A percentile compares a stretch with the other conserved stretches of the same genome.
phyloP scores from a whole-genome alignment of 2,888 invertebrate species.

The Dilophus febrilis region DNA sequence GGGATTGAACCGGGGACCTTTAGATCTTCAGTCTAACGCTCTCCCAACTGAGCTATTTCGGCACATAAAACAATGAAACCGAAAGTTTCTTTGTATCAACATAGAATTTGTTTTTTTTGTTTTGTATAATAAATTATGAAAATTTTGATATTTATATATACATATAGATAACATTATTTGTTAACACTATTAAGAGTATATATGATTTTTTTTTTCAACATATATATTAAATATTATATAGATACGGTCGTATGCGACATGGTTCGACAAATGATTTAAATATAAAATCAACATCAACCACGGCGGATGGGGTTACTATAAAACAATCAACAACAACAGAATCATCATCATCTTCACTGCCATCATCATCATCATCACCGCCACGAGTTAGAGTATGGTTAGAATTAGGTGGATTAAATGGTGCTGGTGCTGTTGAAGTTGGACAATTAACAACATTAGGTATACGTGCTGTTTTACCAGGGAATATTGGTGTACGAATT shows the following conservation, averaged over 20 bases:
- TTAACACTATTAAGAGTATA: too few species aligned
- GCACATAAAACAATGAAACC: slow-evolving; percentile 7
- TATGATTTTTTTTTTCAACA: too few species aligned
- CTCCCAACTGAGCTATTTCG: slow-evolving; percentile 19
- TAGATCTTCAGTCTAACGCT: slow-evolving; percentile 19
- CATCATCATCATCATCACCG: too few species aligned
- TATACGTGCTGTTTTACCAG: slow-evolving; percentile 33
- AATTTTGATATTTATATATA: too few species aligned
- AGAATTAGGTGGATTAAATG: slow-evolving; percentile 36
- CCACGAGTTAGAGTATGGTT: slow-evolving; percentile 53
- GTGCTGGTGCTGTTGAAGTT: slow-evolving; percentile 45
- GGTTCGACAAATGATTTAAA: too few species aligned
- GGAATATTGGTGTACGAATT: slow-evolving; percentile 53
- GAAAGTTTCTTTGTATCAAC: too few species aligned
- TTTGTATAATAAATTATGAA: too few species aligned
- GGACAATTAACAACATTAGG: slow-evolving; percentile 51
- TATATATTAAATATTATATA: neutral
- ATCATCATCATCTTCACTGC: slow-evolving; percentile 21
- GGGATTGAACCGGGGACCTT: slow-evolving; percentile 17
- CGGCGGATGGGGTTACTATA: too few species aligned
- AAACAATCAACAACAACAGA: too few species aligned
- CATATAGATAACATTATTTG: too few species aligned
- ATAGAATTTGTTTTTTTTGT: too few species aligned
- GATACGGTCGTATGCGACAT: neutral
- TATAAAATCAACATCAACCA: neutral